phyloP scores from a whole-genome alignment of 2,888 invertebrate genomes.

The Clanis bilineata region DNA sequence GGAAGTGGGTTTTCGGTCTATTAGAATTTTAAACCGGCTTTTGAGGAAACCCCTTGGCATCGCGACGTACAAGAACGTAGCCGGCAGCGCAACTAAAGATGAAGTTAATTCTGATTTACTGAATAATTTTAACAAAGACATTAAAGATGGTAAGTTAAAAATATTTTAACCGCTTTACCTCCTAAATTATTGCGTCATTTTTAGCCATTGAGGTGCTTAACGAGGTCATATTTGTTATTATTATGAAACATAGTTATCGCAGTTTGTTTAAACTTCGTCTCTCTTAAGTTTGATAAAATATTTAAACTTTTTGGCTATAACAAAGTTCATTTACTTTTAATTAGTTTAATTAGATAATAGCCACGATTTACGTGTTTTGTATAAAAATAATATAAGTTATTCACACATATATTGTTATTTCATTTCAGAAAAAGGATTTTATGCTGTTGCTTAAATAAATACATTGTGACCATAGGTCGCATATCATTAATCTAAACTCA shows the following conservation, averaged over 20 bases:
- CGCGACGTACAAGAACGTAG: conserved; percentile 47
- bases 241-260: neutral
- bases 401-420: too few relatives aligned
- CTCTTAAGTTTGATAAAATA: neutral
- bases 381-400: too few relatives aligned
- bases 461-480: too few relatives aligned
- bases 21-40: conserved; percentile 63
- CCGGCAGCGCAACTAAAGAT: conserved; percentile 57
- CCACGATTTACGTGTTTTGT: too few relatives aligned
- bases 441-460: too few relatives aligned
- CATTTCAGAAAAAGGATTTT: too few relatives aligned
- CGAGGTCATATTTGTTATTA: neutral
- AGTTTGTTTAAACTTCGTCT: neutral
- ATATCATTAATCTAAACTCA: too few relatives aligned
- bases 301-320: too few relatives aligned
- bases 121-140: conserved; percentile 62
- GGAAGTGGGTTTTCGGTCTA: conserved; percentile 55
- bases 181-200: neutral
- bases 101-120: conserved; percentile 57
- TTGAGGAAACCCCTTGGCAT: conserved; percentile 52
- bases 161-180: neutral
- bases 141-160: conserved; percentile 57
- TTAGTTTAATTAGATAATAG: too few relatives aligned
- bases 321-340: too few relatives aligned
- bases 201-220: neutral